These are phyloP conservation scores for Drosophila stalkeri DNA, from an alignment of 2,888 invertebrate genomes.

Conservation along the genomic window DNA sequence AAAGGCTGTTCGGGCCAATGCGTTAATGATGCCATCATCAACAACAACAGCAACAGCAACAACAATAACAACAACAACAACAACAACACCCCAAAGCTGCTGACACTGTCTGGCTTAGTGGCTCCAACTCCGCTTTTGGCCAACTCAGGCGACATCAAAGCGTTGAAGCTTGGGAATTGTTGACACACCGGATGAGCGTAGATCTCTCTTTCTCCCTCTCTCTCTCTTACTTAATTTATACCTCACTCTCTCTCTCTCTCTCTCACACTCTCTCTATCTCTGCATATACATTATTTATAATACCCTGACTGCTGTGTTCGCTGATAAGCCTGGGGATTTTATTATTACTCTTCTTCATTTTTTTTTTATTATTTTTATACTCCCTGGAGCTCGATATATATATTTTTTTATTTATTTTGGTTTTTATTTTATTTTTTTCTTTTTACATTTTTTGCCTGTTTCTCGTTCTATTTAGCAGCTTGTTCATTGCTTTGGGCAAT, in stretches of 20 bases:
- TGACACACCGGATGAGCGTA: conserved; percentile 82
- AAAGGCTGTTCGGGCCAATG: conserved; percentile 68
- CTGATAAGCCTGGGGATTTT: conserved; percentile 79
- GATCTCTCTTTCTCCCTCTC: conserved; percentile 20
- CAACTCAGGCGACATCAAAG: conserved; percentile 75
- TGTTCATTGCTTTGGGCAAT: conserved; percentile 46
- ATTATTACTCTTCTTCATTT: conserved; percentile 60
- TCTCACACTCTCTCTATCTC: conserved; percentile 10
- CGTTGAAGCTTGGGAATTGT: conserved; percentile 83
- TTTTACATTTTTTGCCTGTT: conserved; percentile 19
- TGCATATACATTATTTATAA: conserved; percentile 46
- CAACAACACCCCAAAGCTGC: conserved; percentile 66
- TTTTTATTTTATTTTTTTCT: background rate
- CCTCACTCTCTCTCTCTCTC: background rate
- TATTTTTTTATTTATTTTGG: background rate
- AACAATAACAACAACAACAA: conserved; percentile 36
- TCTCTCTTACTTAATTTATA: conserved; percentile 4
- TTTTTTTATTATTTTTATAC: conserved; percentile 37
- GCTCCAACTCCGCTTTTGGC: conserved; percentile 50
- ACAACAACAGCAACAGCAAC: conserved; percentile 30
- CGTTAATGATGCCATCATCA: conserved; percentile 81
- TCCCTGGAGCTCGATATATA: conserved; percentile 33
- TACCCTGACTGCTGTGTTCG: conserved; percentile 61
- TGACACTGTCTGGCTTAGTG: conserved; percentile 79
- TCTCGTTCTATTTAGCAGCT: conserved; percentile 40